Conservation (phyloP, 2,113 vertebrate genomes). For the Pelecanus crispus region DNA sequence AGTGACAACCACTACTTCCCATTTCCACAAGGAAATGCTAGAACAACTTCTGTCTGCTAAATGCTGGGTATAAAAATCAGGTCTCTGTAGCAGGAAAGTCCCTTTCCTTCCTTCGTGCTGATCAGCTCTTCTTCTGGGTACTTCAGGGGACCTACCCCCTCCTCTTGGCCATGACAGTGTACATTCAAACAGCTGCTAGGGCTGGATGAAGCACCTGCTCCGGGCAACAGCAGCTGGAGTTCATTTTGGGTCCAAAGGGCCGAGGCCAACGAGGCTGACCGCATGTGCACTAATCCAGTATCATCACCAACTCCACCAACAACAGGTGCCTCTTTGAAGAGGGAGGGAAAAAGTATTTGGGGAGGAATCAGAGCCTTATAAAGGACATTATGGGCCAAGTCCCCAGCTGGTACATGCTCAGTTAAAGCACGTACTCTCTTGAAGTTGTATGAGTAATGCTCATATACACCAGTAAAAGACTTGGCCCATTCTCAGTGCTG, state of each 20-base stretch:
- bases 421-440: slow-evolving; percentile 11
- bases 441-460: slow-evolving; percentile 23
- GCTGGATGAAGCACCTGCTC: slow-evolving; percentile 69
- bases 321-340: slow-evolving; percentile 70
- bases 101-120: background rate
- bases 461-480: background rate
- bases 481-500: background rate
- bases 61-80: background rate
- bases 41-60: background rate
- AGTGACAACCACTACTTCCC: background rate
- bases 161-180: background rate
- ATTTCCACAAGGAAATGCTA: background rate
- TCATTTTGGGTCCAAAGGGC: slow-evolving; percentile 68
- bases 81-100: background rate
- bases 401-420: slow-evolving; percentile 47
- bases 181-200: slow-evolving; percentile 54
- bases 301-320: slow-evolving; percentile 63
- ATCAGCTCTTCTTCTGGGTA: background rate
- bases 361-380: slow-evolving; percentile 62
- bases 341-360: slow-evolving; percentile 51
- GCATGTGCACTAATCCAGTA: slow-evolving; percentile 67
- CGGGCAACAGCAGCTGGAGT: slow-evolving; percentile 66
- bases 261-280: slow-evolving; percentile 52
- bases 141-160: background rate
- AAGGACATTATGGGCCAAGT: slow-evolving; percentile 47